These are phyloP conservation scores for Micronisus gabar DNA, from an alignment of 2,113 vertebrate species.

Conservation along the genomic window DNA sequence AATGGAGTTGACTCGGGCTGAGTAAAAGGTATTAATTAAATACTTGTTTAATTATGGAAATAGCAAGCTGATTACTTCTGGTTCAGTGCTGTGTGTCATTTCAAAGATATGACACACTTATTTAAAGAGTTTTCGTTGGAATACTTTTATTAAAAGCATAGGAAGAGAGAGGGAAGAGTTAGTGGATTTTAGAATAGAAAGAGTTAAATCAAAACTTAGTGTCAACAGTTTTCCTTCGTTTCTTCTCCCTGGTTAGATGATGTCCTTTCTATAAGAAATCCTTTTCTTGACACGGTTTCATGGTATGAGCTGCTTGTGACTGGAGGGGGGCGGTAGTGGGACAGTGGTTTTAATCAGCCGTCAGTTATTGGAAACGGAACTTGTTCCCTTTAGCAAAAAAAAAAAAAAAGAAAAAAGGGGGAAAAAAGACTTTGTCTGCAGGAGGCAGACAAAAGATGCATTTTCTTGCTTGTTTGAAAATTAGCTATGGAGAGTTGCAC, in stretches of 20 bases:
- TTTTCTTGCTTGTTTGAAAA: background rate
- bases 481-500: background rate
- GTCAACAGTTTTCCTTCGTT: background rate
- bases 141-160: background rate
- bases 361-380: background rate
- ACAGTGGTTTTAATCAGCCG: background rate
- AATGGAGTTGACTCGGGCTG: background rate
- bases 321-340: background rate
- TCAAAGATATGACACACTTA: background rate
- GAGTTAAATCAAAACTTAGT: background rate
- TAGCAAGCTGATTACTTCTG: background rate
- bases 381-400: background rate
- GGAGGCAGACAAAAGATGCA: background rate
- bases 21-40: background rate
- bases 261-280: background rate
- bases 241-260: background rate
- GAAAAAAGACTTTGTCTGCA: background rate
- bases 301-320: background rate
- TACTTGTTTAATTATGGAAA: background rate
- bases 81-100: background rate
- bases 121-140: background rate
- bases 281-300: background rate
- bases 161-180: background rate
- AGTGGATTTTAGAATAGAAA: background rate
- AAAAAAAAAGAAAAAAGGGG: background rate